A percentile compares a stretch with the other conserved stretches of the same genome.
Evolutionary conservation across 1,140 invertebrate genomes (phyloP).

Genomic region (Trissolcus basalis): DNA sequence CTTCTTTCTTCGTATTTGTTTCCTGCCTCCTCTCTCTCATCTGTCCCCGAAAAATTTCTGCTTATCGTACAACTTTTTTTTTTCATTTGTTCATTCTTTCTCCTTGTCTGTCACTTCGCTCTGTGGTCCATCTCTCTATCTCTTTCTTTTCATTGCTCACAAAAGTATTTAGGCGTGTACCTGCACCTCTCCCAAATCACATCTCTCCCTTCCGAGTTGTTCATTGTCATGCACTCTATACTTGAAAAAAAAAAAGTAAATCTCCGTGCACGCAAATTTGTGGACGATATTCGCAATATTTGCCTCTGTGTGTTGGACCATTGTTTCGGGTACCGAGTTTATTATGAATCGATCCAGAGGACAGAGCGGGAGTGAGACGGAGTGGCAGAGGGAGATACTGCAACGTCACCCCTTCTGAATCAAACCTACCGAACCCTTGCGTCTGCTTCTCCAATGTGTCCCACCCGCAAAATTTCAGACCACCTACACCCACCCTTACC

Average conservation of each 20-base stretch:
- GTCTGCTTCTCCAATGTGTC: constrained; percentile 60
- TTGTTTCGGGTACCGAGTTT: constrained; percentile 71
- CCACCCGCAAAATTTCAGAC: constrained; percentile 52
- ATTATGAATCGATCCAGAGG: constrained; percentile 72
- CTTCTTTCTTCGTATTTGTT: constrained; percentile 41
- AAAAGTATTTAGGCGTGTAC: constrained; percentile 45
- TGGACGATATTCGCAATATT: constrained; percentile 72
- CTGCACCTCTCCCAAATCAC: constrained; percentile 40
- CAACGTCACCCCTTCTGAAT: constrained; percentile 71
- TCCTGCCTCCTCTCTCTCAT: constrained; percentile 22
- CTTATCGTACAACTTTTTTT: constrained; percentile 70
- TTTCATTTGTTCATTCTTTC: constrained; percentile 4
- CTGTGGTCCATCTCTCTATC: background rate
- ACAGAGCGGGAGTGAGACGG: constrained; percentile 64
- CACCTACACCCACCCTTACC: constrained; percentile 48
- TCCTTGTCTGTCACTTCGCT: background rate
- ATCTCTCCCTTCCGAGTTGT: constrained; percentile 44
- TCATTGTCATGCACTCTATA: constrained; percentile 47
- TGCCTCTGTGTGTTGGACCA: constrained; percentile 66
- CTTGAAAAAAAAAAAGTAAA: constrained; percentile 63
- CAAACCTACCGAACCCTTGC: constrained; percentile 66
- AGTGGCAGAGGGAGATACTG: constrained; percentile 70
- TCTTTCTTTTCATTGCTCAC: constrained; percentile 13
- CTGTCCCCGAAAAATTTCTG: constrained; percentile 55
- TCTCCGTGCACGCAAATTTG: constrained; percentile 71